These are phyloP conservation scores for mouse (Mus musculus) DNA, from an alignment of 2,113 vertebrate genomes.

Conservation along the genomic window DNA sequence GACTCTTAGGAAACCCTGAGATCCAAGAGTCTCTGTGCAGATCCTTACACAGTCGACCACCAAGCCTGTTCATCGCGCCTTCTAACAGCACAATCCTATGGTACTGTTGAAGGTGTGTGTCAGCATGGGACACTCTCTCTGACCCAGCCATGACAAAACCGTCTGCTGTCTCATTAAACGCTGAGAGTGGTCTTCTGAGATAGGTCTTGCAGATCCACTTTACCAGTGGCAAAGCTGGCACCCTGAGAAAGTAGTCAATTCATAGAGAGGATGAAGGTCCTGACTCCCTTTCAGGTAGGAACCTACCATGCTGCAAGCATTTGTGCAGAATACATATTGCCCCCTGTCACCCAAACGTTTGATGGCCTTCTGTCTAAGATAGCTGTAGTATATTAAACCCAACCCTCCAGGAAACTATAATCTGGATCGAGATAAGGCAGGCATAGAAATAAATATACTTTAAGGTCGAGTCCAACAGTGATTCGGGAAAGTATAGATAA, in stretches of 20 bases:
- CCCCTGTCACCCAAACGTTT: not conserved
- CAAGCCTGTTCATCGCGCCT: not conserved
- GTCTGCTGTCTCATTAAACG: slow-evolving; percentile 4
- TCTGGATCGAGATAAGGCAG: slow-evolving; percentile 38
- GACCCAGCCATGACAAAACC: not conserved
- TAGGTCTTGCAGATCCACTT: not conserved
- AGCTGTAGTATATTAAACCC: not conserved
- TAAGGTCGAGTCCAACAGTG: not conserved
- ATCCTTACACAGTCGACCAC: too few relatives aligned
- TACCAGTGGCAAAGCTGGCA: not conserved
- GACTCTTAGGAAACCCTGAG: not conserved
- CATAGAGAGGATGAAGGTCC: not conserved
- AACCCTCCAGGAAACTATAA: slow-evolving; percentile 9
- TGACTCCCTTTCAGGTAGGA: not conserved
- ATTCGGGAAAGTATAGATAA: not conserved
- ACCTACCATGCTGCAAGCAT: not conserved
- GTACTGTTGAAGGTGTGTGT: not conserved
- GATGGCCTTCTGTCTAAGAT: not conserved
- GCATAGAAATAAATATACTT: not conserved
- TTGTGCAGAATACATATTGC: not conserved
- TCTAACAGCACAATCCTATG: not conserved
- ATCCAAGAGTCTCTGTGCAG: not conserved
- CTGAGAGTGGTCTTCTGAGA: not conserved
- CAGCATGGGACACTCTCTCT: not conserved
- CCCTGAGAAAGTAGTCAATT: not conserved